Conservation (phyloP, 2,888 invertebrate species). For the Seladonia tumulorum region DNA sequence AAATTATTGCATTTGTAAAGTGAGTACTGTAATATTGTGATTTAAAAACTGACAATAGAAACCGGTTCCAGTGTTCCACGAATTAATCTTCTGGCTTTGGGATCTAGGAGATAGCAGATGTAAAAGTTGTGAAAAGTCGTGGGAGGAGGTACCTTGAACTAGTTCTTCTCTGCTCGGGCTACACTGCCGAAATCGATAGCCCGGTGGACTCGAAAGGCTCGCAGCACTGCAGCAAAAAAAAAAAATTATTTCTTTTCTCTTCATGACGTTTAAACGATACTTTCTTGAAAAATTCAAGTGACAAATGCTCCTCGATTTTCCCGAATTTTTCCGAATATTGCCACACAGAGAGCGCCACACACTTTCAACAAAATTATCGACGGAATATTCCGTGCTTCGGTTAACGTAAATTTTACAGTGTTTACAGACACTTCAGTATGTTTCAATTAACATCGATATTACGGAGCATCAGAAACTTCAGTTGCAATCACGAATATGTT, state of each 20-base stretch:
- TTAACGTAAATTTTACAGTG: not conserved
- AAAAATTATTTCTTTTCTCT: too few species aligned
- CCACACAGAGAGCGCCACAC: too few species aligned
- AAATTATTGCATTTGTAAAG: not conserved
- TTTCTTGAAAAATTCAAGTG: too few species aligned
- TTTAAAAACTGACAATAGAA: not conserved
- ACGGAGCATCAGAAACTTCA: not conserved
- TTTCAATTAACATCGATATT: not conserved
- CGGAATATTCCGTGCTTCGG: too few species aligned
- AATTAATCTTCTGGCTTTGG: not conserved
- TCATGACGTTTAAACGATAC: too few species aligned
- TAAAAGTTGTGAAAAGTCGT: slow-evolving; percentile 1
- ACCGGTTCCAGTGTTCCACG: too few species aligned
- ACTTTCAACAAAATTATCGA: too few species aligned
- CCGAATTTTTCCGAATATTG: not conserved
- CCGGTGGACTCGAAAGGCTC: slow-evolving; percentile 22
- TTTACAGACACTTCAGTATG: not conserved
- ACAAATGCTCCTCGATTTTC: not conserved
- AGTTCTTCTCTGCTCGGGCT: slow-evolving; percentile 43
- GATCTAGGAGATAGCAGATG: not conserved
- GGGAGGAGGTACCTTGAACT: slow-evolving; percentile 55
- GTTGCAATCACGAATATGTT: not conserved
- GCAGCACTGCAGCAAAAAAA: not conserved
- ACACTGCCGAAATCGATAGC: slow-evolving; percentile 52
- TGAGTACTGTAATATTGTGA: not conserved